A percentile compares a stretch with the other conserved stretches of the same genome.
phyloP scores from a whole-genome alignment of 92 coral and sea anemone species.

The Heliopora coerulea region DNA sequence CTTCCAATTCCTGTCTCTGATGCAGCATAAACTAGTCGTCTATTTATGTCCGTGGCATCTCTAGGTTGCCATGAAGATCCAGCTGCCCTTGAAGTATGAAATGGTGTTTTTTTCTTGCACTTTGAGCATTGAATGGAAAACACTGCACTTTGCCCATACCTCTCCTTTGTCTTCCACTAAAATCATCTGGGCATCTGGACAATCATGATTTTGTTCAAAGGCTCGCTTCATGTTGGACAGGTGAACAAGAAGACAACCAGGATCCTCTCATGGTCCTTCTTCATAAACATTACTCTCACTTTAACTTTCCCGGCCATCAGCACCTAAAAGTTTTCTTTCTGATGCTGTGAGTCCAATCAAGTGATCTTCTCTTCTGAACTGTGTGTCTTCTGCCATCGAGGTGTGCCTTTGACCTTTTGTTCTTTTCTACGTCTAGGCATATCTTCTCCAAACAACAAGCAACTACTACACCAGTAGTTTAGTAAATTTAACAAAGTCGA shows the following conservation, averaged over 20 bases:
- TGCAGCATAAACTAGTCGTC: constrained; percentile 54
- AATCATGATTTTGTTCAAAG: constrained; percentile 44
- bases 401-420: background rate
- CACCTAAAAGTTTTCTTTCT: constrained; percentile 12
- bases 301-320: constrained; percentile 14
- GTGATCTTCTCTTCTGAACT: background rate
- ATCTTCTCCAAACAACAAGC: background rate
- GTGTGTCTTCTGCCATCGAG: background rate
- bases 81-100: constrained; percentile 45
- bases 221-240: constrained; percentile 35
- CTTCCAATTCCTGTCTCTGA: constrained; percentile 53
- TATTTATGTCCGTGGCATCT: constrained; percentile 49
- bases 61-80: constrained; percentile 40
- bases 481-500: constrained; percentile 1
- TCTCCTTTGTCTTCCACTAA: constrained; percentile 42
- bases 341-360: constrained; percentile 8
- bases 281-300: constrained; percentile 4
- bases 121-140: constrained; percentile 44
- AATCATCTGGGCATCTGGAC: constrained; percentile 37
- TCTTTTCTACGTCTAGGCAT: constrained; percentile 2
- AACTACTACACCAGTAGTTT: background rate
- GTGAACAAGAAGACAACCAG: constrained; percentile 53
- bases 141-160: constrained; percentile 47
- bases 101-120: constrained; percentile 37
- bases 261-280: constrained; percentile 7